Evolutionary conservation across 2,888 invertebrate genomes (phyloP), one percentile per base, ranked within the genome.

Genomic region (Sicus ferrugineus): DNA sequence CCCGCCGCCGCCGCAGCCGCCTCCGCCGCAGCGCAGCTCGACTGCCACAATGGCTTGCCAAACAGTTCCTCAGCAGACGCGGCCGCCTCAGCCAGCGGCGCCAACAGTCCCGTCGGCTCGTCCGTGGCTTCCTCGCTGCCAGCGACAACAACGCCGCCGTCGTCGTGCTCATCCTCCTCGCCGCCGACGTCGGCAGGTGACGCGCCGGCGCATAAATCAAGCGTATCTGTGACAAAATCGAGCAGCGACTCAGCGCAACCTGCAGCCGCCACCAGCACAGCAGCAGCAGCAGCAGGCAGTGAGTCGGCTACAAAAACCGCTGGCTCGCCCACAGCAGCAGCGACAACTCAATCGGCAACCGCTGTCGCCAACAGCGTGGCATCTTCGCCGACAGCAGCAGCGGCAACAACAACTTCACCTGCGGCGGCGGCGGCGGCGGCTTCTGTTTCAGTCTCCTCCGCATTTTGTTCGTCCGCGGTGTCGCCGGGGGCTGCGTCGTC

Each of bases 151-250:
- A 61, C 68, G 63, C 62, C 71, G 54, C 42, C 67, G 16, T 54
- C 73, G 23, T 38, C 64, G 21, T 7, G n/a, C 34, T 7, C 19
- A 14, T 59, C 71, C n/a, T 26, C 28, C n/a, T 21, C 72, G 14
- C 14, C 54, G 11, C 28, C 46, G 30, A 19, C 63, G 21, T 7
- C 46, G 28, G 16, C 50, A n/a, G 50, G 21, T 28, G 30, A 69
- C 63, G 31, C 54, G 61, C 77, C 77, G 67, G 73, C 77, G 73
- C 80, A 78, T 76, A 84, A 79, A 75, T 81, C 83, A 46, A 81
- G 81, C 77, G 81, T 83, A 46, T 82, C 83, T 70, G 82, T 82
- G 74, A 84, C 80, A 71, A 79, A 81, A 68, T 80, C 81, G 67
- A 79, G 74, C 69, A 80, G 77, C 70, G 83, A 83, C 69, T 75